These are phyloP conservation scores for Brienomyrus brachyistius DNA, from an alignment of 2,113 vertebrate genomes.

Conservation along the genomic window DNA sequence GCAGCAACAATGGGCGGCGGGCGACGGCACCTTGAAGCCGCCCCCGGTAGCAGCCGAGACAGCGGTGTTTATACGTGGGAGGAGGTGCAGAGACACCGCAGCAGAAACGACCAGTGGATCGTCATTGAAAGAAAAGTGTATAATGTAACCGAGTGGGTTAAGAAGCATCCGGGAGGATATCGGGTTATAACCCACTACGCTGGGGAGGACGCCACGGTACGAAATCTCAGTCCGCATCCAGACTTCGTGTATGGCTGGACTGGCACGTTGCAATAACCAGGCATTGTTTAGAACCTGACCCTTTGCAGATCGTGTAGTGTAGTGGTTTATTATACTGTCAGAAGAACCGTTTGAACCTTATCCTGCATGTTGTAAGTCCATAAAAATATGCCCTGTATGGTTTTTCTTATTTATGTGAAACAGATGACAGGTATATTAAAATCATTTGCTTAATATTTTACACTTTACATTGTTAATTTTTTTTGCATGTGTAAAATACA, in stretches of 20 bases:
- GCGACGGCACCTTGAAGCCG: constrained; percentile 32
- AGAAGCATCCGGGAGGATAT: constrained; percentile 57
- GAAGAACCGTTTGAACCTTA: background rate
- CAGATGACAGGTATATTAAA: background rate
- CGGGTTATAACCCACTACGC: constrained; percentile 62
- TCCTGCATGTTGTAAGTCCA: background rate
- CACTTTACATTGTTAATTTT: background rate
- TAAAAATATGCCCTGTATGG: background rate
- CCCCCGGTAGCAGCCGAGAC: constrained; percentile 1
- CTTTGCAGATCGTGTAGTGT: background rate
- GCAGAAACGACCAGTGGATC: constrained; percentile 57
- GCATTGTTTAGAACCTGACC: background rate
- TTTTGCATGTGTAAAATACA: background rate
- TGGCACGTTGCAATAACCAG: background rate
- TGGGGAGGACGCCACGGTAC: constrained; percentile 65
- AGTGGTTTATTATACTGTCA: background rate
- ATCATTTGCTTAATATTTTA: background rate
- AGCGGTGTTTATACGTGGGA: constrained; percentile 71
- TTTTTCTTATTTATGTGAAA: background rate
- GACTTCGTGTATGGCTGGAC: background rate
- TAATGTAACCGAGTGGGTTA: constrained; percentile 50
- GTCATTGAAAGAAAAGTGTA: constrained; percentile 68
- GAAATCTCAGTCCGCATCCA: background rate
- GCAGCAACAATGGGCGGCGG: constrained; percentile 32
- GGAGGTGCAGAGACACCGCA: constrained; percentile 79